Percentiles rank a stretch among this genome's conserved stretches.
Evolutionary conservation across 2,797 vertebrate genomes (phyloP).

Genomic region (Peromyscus aztecus): DNA sequence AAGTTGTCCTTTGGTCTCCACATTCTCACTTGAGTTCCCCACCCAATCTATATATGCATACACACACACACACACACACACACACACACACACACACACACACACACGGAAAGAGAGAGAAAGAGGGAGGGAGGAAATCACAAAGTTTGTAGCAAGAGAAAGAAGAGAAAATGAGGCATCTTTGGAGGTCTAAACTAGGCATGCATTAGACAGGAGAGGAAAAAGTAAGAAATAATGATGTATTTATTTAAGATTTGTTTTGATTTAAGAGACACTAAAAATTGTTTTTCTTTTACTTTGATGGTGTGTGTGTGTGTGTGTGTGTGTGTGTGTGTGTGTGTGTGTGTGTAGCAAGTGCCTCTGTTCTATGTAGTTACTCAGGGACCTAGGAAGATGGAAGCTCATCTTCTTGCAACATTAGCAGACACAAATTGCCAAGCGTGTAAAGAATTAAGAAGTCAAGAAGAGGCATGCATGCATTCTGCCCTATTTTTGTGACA

Average conservation of each 20-base stretch:
- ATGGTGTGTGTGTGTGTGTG: too few relatives aligned
- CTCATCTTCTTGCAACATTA: background rate
- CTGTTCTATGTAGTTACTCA: background rate
- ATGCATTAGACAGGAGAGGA: background rate
- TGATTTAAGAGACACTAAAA: too few relatives aligned
- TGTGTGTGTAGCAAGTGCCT: background rate
- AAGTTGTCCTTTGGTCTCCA: background rate
- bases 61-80: too few relatives aligned
- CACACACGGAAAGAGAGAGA: background rate
- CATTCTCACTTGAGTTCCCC: too few relatives aligned
- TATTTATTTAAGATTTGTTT: background rate
- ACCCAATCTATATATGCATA: background rate
- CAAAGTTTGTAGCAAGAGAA: background rate
- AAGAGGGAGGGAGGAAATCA: too few relatives aligned
- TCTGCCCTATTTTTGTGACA: background rate
- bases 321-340: too few relatives aligned
- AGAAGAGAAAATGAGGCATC: background rate
- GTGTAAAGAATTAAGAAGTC: background rate
- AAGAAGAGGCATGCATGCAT: background rate
- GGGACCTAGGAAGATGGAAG: background rate
- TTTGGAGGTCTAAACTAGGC: background rate
- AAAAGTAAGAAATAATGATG: background rate
- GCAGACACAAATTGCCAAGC: too few relatives aligned
- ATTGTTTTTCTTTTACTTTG: background rate
- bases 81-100: too few relatives aligned